A percentile compares a stretch with the other conserved stretches of the same genome.
Conservation (phyloP, 2,797 vertebrate genomes). For the Tragelaphus eurycerus region DNA sequence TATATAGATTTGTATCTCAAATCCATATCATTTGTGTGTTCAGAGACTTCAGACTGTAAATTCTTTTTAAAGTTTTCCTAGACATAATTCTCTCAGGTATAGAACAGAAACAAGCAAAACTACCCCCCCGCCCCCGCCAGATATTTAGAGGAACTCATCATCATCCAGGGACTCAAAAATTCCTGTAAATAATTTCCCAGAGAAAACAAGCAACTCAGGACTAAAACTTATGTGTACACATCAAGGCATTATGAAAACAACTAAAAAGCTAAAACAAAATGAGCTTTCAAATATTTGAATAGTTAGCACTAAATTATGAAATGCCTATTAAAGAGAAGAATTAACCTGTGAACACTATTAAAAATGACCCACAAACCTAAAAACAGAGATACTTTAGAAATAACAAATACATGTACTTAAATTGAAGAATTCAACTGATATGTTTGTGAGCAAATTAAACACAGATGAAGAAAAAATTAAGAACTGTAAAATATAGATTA, state of each 20-base stretch:
- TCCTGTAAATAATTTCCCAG: not conserved
- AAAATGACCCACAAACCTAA: not conserved
- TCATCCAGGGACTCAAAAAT: not conserved
- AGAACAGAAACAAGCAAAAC: conserved; percentile 22
- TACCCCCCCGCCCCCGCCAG: not conserved
- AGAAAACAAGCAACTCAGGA: not conserved
- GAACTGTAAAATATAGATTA: not conserved
- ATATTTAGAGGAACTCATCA: not conserved
- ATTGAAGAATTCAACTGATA: not conserved
- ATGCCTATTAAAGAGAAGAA: not conserved
- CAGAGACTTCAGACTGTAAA: not conserved
- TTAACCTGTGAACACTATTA: not conserved
- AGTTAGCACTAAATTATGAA: not conserved
- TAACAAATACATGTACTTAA: not conserved
- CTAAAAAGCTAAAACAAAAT: not conserved
- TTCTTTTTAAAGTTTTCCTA: not conserved
- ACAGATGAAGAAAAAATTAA: not conserved
- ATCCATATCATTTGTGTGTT: not conserved
- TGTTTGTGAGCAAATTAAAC: not conserved
- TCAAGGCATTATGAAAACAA: not conserved
- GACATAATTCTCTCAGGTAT: not conserved
- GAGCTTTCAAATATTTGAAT: not conserved
- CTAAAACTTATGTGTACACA: not conserved
- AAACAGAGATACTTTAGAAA: not conserved
- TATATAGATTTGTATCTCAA: not conserved